Conservation (phyloP, 1,140 invertebrate species). For the Solen grandis region DNA sequence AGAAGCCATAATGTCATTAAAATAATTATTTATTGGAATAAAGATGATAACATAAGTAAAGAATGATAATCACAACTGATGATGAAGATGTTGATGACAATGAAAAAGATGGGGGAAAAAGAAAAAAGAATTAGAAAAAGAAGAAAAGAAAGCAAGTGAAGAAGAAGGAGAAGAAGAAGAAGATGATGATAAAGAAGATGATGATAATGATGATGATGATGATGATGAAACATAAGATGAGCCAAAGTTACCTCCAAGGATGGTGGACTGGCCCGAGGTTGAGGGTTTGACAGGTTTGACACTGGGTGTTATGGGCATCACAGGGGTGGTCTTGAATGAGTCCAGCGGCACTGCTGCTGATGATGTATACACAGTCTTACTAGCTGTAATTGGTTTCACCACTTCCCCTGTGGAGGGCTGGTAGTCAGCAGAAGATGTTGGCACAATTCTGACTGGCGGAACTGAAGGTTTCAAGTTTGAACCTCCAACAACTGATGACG, state of each 20-base stretch:
- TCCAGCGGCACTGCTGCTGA: not conserved
- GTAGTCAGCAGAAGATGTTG: not conserved
- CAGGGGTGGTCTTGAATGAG: not conserved
- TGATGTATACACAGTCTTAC: slow-evolving; percentile 13
- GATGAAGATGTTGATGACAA: too few species aligned
- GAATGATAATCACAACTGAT: too few species aligned
- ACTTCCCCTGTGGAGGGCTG: not conserved
- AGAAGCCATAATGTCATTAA: too few species aligned
- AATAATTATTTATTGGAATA: too few species aligned
- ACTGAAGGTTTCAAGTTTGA: not conserved
- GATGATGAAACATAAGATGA: not conserved
- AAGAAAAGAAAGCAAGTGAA: not conserved
- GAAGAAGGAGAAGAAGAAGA: not conserved
- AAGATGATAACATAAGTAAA: too few species aligned
- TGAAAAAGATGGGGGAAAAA: not conserved
- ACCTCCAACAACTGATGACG: not conserved
- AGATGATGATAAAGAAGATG: too few species aligned
- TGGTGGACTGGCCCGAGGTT: slow-evolving; percentile 22
- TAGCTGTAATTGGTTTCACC: not conserved
- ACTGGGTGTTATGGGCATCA: slow-evolving; percentile 11
- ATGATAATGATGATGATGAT: not conserved
- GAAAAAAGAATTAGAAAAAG: not conserved
- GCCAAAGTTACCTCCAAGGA: slow-evolving; percentile 35
- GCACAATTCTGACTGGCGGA: not conserved
- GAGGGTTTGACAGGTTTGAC: slow-evolving; percentile 12